A percentile compares a stretch with the other conserved stretches of the same genome.
Evolutionary conservation across 1,140 invertebrate genomes (phyloP).

Genomic region (Micrasema longulum): DNA sequence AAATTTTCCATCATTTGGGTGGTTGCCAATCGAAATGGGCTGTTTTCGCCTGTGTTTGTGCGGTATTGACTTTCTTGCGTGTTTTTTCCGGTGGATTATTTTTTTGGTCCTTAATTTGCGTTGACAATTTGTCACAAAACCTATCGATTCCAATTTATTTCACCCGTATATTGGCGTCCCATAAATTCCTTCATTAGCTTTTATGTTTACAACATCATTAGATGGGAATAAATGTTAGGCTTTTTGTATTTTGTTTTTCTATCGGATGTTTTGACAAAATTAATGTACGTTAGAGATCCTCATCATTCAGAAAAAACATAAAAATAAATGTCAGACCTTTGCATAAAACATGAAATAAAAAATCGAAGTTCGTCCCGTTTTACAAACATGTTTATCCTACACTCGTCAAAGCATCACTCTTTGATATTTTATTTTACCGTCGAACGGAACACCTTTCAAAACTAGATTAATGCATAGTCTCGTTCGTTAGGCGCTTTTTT

Average conservation of each 20-base stretch:
- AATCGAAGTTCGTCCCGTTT: not conserved
- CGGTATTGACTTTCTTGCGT: constrained; percentile 35
- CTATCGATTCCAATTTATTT: constrained; percentile 27
- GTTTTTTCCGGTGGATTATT: constrained; percentile 32
- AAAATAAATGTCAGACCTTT: not conserved
- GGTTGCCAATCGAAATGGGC: constrained; percentile 39
- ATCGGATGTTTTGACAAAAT: not conserved
- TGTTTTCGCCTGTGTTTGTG: constrained; percentile 34
- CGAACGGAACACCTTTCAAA: constrained; percentile 14
- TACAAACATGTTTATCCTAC: constrained; percentile 2
- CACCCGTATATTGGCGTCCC: constrained; percentile 11
- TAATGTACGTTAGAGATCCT: no score
- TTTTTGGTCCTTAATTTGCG: constrained; percentile 34
- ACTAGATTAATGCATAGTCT: constrained; percentile 35
- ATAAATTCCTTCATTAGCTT: constrained; percentile 27
- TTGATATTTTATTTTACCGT: constrained; percentile 17
- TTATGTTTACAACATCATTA: constrained; percentile 22
- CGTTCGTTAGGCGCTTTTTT: constrained; percentile 32
- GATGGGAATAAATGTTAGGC: not conserved
- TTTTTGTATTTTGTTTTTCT: not conserved
- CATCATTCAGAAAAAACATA: no score
- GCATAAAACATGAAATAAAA: no score
- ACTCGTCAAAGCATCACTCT: constrained; percentile 20
- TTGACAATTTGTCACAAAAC: constrained; percentile 33
- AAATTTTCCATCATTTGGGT: constrained; percentile 43